Conservation (phyloP, 53 echinoderm and acorn worm genomes). For the Pentamera pediparva region DNA sequence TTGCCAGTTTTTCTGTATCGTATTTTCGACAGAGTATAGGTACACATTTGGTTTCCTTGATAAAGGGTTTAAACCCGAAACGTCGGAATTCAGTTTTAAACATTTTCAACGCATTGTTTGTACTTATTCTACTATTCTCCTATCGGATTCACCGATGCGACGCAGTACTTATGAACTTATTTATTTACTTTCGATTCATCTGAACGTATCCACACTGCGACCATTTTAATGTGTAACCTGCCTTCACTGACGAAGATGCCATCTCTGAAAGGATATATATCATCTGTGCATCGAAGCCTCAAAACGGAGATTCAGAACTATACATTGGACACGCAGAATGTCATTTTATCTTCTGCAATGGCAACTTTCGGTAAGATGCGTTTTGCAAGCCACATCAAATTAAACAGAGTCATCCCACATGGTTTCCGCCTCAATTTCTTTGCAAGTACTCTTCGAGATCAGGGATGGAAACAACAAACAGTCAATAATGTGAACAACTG, state of each 20-base stretch:
- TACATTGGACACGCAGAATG: not conserved
- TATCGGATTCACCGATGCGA: not conserved
- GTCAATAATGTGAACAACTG: not conserved
- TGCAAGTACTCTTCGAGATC: too few relatives aligned
- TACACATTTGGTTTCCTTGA: too few relatives aligned
- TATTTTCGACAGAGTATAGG: too few relatives aligned
- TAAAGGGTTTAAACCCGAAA: too few relatives aligned
- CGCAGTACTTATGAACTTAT: not conserved
- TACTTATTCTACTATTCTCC: not conserved
- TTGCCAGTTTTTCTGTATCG: too few relatives aligned
- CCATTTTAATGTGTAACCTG: too few relatives aligned
- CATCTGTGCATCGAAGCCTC: not conserved
- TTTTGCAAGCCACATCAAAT: constrained; percentile 18
- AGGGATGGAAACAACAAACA: too few relatives aligned
- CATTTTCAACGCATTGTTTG: not conserved
- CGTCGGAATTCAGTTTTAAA: too few relatives aligned
- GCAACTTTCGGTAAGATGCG: constrained; percentile 21
- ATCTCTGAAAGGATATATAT: not conserved
- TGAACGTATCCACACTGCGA: not conserved
- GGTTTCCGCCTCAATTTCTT: too few relatives aligned
- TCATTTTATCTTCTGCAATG: not conserved
- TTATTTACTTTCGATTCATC: not conserved
- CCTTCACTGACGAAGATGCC: not conserved
- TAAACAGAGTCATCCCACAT: not conserved
- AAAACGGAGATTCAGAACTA: not conserved